Base-by-base conservation (phyloP, 2,113 vertebrate species). In the Alosa alosa region DNA sequence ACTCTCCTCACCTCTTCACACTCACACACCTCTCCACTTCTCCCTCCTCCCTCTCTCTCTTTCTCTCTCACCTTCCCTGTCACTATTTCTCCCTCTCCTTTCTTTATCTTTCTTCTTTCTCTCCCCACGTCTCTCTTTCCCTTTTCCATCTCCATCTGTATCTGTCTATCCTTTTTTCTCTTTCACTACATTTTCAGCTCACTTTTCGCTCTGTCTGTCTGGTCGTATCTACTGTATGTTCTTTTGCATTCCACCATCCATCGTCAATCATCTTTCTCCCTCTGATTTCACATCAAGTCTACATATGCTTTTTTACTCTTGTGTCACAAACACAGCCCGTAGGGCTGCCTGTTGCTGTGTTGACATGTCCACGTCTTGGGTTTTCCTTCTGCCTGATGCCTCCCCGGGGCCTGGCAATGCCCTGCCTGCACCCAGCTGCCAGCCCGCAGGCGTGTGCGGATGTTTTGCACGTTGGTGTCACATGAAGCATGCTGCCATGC, bases 1-100 rank as follows among this genome's bases (percentile, higher is more conserved):
- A 89, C 88, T 81, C 15, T 3, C 17, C 52, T 57, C 52, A 57
- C 50, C 50, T 87, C 75, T 84, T 52, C 88, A 20, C 55, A 60
- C 55, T 22, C 17, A 20, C 55, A 20, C 55, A 57, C 50, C 50
- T 52, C 50, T 44, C 41, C 41, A 44, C 41, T 44, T 60, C 57
- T n/a, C 31, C 7, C 57, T 68, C 22, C 3, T 68, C 60, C 9
- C 60, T 68, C 60, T 68, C 60, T 68, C 60, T 68, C 60, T 68
- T 20, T 68, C 60, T 68, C 60, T 68, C 60, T 68, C 60, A 4
- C 20, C 9, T 20, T 68, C 20, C 9, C 60, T n/a, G 18, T 68
- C 60, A n/a, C 60, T 6, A 18, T 68, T 10, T 68, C 57, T 68
- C 60, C 6, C 60, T 25, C 60, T 25, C 60, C n/a, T 68, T 6